phyloP scores from a whole-genome alignment of 2,797 vertebrate species.

The Ctenopoma multispine region DNA sequence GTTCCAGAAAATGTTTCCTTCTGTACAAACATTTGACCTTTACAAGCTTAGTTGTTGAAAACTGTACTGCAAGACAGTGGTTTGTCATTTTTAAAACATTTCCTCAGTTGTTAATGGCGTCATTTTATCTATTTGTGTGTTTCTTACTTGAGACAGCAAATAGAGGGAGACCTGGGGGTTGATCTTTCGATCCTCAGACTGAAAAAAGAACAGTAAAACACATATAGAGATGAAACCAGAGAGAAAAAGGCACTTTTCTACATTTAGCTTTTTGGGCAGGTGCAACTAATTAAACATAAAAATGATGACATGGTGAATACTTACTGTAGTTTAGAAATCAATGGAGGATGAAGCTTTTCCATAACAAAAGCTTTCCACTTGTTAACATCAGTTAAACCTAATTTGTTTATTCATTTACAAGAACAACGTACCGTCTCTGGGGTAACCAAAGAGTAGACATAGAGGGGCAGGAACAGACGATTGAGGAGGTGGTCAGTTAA shows the following conservation, averaged over 20 bases:
- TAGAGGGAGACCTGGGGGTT: conserved; percentile 96
- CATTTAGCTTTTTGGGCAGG: too few species aligned
- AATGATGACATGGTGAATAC: too few species aligned
- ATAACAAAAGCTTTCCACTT: background rate
- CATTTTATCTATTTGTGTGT: background rate
- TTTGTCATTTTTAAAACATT: background rate
- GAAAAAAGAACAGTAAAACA: conserved; percentile 12
- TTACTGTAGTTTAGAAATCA: too few species aligned
- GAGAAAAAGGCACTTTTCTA: background rate
- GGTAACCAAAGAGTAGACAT: conserved; percentile 93
- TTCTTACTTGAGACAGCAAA: conserved; percentile 94
- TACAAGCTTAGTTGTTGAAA: background rate
- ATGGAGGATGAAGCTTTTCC: background rate
- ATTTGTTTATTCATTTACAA: background rate
- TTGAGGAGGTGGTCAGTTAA: conserved; percentile 97
- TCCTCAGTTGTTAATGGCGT: too few species aligned
- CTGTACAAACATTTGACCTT: background rate
- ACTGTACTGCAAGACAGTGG: background rate
- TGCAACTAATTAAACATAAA: too few species aligned
- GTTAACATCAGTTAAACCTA: background rate
- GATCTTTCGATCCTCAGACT: conserved; percentile 94
- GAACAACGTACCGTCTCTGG: conserved; percentile 83
- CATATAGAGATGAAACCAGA: background rate
- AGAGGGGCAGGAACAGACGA: conserved; percentile 96
- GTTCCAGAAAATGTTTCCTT: background rate